Evolutionary conservation across 2,888 invertebrate genomes (phyloP).

Genomic region (Campoplex capitator): DNA sequence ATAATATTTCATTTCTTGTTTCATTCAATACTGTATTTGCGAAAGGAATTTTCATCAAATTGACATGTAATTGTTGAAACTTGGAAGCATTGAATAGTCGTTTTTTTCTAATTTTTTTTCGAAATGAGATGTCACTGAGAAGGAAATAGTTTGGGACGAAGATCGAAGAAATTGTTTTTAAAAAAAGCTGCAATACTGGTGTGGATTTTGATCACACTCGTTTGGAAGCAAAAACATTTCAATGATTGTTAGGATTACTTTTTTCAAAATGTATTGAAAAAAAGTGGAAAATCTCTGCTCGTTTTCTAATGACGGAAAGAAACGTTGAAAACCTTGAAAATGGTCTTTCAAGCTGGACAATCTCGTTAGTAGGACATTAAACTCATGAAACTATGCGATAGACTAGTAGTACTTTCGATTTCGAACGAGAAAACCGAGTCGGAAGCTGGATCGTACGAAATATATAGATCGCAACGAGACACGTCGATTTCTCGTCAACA

Average conservation of each 20-base stretch:
- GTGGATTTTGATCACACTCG: background rate
- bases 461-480: constrained; percentile 19
- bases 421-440: constrained; percentile 50
- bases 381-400: constrained; percentile 21
- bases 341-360: background rate
- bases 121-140: background rate
- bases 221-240: background rate
- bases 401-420: constrained; percentile 53
- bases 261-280: background rate
- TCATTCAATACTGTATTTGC: background rate
- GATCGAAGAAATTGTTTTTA: background rate
- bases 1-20: background rate
- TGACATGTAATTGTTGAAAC: background rate
- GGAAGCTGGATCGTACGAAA: constrained; percentile 42
- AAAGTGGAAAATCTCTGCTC: background rate
- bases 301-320: background rate
- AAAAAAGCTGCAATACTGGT: background rate
- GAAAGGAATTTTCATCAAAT: background rate
- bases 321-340: background rate
- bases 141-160: background rate
- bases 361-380: constrained; percentile 12
- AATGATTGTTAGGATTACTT: background rate
- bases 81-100: background rate
- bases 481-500: constrained; percentile 59
- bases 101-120: background rate